A percentile compares a stretch with the other conserved stretches of the same genome.
phyloP scores from a whole-genome alignment of 2,113 vertebrate species.

The Hippoglossus stenolepis region DNA sequence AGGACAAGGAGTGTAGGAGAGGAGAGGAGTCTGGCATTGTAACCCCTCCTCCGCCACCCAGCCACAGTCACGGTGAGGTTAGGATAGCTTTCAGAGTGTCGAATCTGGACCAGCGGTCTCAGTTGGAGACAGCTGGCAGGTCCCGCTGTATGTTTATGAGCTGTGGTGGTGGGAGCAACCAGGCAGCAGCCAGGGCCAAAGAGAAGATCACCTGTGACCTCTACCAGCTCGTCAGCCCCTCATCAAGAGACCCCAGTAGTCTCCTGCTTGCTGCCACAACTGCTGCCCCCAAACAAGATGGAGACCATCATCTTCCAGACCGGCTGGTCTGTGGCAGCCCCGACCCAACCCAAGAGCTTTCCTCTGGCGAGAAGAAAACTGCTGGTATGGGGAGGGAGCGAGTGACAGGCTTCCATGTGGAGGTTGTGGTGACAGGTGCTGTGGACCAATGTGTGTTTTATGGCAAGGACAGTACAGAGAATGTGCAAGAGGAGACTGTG shows the following conservation, averaged over 20 bases:
- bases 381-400: conserved; percentile 73
- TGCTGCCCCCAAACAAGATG: conserved; percentile 80
- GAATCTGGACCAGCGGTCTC: conserved; percentile 83
- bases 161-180: conserved; percentile 81
- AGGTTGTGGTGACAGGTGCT: conserved; percentile 94
- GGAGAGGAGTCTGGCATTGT: conserved; percentile 42
- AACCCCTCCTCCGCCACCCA: conserved; percentile 67
- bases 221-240: conserved; percentile 93
- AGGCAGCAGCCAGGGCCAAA: conserved; percentile 84
- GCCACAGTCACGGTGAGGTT: conserved; percentile 85
- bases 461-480: conserved; percentile 92
- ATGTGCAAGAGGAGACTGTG: conserved; percentile 92
- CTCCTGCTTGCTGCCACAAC: conserved; percentile 81
- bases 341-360: conserved; percentile 57
- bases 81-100: conserved; percentile 94
- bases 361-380: conserved; percentile 75
- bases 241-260: conserved; percentile 85
- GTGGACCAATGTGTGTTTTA: conserved; percentile 96
- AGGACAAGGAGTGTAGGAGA: conserved; percentile 44
- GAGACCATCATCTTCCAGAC: conserved; percentile 71
- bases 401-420: conserved; percentile 92
- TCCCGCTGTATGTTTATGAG: conserved; percentile 88
- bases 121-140: conserved; percentile 78
- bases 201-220: conserved; percentile 98
- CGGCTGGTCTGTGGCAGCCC: conserved; percentile 63